phyloP scores from a whole-genome alignment of 2,888 invertebrate genomes.

The Dryococelus australis region DNA sequence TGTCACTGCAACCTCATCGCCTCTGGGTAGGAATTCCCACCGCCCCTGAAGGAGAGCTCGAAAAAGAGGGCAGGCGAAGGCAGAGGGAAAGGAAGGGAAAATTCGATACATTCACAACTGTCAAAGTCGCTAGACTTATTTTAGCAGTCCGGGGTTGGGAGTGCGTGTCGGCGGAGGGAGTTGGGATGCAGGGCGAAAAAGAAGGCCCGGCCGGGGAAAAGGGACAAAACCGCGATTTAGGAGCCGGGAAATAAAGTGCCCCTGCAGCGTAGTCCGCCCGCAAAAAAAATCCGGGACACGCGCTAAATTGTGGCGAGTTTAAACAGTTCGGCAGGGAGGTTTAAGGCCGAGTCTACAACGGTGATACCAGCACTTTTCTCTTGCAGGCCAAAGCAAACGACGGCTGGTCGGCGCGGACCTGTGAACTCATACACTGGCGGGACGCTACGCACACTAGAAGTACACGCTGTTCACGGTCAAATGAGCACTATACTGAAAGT shows the following conservation, averaged over 20 bases:
- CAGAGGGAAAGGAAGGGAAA: neutral
- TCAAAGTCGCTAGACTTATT: constrained; percentile 5
- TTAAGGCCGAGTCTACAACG: neutral
- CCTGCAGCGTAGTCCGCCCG: constrained; percentile 10
- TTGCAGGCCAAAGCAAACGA: neutral
- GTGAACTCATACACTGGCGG: neutral
- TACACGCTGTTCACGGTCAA: no score
- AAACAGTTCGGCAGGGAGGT: constrained; percentile 6
- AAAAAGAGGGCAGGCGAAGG: neutral
- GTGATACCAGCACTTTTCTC: neutral
- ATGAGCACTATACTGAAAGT: no score
- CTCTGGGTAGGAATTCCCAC: neutral
- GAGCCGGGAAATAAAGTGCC: neutral
- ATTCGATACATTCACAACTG: neutral
- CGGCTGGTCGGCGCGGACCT: neutral
- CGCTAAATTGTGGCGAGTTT: constrained; percentile 10
- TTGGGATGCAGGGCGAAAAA: neutral
- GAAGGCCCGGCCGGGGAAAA: neutral
- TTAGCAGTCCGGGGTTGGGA: neutral
- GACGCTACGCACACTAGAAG: no score
- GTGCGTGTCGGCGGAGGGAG: neutral
- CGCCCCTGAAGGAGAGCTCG: neutral
- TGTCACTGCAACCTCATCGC: neutral
- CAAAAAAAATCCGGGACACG: neutral
- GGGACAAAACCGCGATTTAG: constrained; percentile 16